Evolutionary conservation across 2,888 invertebrate species (phyloP).

Genomic region (Drosophila picticornis): DNA sequence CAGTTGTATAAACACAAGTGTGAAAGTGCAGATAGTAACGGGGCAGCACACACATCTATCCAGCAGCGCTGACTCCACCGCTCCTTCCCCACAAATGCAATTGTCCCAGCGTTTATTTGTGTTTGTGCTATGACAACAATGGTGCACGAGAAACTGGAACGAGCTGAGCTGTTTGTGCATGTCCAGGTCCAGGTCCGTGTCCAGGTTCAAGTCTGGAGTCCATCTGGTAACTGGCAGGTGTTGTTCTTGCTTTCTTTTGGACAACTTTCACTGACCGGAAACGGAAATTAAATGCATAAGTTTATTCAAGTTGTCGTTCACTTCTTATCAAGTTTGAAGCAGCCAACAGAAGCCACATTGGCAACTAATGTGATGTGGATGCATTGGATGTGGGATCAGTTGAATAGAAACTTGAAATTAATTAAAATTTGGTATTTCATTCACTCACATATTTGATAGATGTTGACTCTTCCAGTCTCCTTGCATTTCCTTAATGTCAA

Average conservation of each 20-base stretch:
- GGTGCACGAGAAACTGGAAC: conserved; percentile 21
- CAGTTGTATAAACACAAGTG: conserved; percentile 82
- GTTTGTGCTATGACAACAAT: conserved; percentile 72
- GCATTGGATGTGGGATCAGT: background rate
- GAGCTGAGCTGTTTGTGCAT: conserved; percentile 29
- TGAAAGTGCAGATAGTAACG: conserved; percentile 79
- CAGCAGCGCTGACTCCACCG: conserved; percentile 20
- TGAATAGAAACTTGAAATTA: conserved; percentile 7
- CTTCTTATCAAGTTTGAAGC: conserved; percentile 58
- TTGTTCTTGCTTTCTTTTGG: conserved; percentile 62
- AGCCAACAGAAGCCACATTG: conserved; percentile 1
- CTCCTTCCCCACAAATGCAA: conserved; percentile 43
- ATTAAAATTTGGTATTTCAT: background rate
- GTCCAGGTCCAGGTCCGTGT: background rate
- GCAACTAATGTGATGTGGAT: conserved; percentile 10
- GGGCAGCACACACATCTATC: conserved; percentile 12
- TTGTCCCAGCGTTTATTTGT: conserved; percentile 68
- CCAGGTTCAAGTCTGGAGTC: conserved; percentile 13
- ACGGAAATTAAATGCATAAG: conserved; percentile 81
- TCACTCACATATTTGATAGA: background rate
- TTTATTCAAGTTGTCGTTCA: conserved; percentile 51
- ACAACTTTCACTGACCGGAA: conserved; percentile 79
- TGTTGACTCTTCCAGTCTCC: background rate
- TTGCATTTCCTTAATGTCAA: background rate
- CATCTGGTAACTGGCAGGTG: conserved; percentile 57